phyloP scores from a whole-genome alignment of 2,113 vertebrate genomes.

The Leptodactylus fuscus region DNA sequence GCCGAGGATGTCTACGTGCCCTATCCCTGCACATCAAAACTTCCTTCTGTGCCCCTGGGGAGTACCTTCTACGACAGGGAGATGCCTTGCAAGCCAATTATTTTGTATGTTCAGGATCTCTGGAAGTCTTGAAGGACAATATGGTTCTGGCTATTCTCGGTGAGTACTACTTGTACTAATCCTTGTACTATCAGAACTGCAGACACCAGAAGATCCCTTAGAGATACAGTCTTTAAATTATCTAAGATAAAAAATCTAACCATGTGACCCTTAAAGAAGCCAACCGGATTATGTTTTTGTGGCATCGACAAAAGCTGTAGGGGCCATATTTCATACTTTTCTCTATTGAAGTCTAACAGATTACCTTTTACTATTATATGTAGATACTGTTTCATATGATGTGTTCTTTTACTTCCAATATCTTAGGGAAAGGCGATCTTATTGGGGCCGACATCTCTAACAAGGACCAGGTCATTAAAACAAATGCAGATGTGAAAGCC shows the following conservation, averaged over 20 bases:
- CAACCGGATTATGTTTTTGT: not conserved
- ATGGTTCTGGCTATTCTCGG: conserved; percentile 93
- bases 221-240: not conserved
- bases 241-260: too few species aligned
- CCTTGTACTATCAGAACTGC: not conserved
- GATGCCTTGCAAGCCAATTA: conserved; percentile 93
- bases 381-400: not conserved
- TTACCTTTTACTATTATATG: not conserved
- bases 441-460: conserved; percentile 89
- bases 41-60: conserved; percentile 92
- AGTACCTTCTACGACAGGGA: conserved; percentile 91
- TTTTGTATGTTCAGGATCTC: conserved; percentile 92
- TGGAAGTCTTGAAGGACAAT: conserved; percentile 91
- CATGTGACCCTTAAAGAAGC: too few species aligned
- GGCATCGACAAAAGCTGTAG: not conserved
- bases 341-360: not conserved
- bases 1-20: conserved; percentile 91
- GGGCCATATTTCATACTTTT: not conserved
- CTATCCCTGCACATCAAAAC: conserved; percentile 95
- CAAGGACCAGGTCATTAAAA: conserved; percentile 87
- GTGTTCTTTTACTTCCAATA: not conserved
- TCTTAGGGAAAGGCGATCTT: conserved; percentile 91
- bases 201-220: not conserved
- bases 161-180: conserved; percentile 65
- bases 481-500: conserved; percentile 91